Evolutionary conservation across 2,113 vertebrate genomes (phyloP).

Genomic region (Galbula dea): DNA sequence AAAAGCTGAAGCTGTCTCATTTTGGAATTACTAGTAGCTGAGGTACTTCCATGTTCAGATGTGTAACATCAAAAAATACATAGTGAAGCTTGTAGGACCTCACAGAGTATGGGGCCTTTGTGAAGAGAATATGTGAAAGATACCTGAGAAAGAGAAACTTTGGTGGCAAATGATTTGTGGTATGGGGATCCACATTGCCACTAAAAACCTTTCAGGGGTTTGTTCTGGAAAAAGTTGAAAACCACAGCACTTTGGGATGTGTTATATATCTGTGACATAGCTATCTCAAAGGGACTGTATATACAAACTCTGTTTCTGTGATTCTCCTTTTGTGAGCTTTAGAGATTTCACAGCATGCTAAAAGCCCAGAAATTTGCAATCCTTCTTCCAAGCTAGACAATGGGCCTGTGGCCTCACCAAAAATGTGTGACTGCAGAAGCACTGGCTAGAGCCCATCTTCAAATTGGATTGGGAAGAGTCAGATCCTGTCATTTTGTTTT

Average conservation of each 20-base stretch:
- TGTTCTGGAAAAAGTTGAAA: not conserved
- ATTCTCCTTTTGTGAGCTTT: not conserved
- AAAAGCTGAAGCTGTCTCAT: not conserved
- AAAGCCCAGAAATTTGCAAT: not conserved
- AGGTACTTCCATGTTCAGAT: not conserved
- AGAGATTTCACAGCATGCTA: not conserved
- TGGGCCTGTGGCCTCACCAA: conserved; percentile 9
- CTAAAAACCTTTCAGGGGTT: not conserved
- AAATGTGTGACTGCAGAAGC: not conserved
- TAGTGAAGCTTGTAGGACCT: not conserved
- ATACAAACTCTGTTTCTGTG: not conserved
- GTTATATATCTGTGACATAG: not conserved
- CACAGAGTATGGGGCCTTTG: not conserved
- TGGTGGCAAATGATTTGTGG: not conserved
- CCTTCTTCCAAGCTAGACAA: not conserved
- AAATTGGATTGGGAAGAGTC: not conserved
- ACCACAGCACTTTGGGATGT: not conserved
- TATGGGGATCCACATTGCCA: not conserved
- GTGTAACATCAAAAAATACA: not conserved
- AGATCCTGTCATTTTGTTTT: not conserved
- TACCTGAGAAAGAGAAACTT: not conserved
- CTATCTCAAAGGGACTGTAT: not conserved
- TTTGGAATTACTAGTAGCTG: not conserved
- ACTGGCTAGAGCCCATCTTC: conserved; percentile 5
- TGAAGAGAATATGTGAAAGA: not conserved